These are phyloP conservation scores for Theocolax elegans DNA, from an alignment of 1,140 invertebrate genomes.

Conservation along the genomic window DNA sequence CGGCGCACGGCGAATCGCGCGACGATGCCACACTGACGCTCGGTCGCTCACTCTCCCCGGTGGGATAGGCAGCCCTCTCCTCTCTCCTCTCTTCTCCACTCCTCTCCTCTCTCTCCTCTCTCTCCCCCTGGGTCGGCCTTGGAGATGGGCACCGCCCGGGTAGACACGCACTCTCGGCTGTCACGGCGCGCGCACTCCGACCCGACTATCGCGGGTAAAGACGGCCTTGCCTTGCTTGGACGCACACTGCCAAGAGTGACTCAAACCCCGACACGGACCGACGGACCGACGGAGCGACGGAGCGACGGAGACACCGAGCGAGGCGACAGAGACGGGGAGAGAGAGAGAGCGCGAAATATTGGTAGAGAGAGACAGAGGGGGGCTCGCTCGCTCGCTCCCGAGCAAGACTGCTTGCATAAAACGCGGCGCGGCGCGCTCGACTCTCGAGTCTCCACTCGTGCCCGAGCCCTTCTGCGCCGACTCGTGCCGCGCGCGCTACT, in stretches of 20 bases:
- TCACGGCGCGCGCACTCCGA: constrained; percentile 53
- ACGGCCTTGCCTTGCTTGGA: too few relatives aligned
- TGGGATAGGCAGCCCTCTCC: neutral
- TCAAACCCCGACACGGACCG: too few relatives aligned
- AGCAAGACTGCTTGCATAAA: constrained; percentile 65
- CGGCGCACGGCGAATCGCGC: constrained; percentile 1
- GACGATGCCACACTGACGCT: constrained; percentile 20
- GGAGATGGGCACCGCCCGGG: too few relatives aligned
- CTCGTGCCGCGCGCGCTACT: neutral
- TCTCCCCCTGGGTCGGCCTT: neutral
- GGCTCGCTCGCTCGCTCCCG: constrained; percentile 60
- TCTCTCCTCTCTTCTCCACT: neutral
- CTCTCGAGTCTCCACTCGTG: constrained; percentile 46
- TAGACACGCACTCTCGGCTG: constrained; percentile 29
- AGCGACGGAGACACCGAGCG: too few relatives aligned
- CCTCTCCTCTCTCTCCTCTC: constrained; percentile 33
- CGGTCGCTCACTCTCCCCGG: constrained; percentile 18
- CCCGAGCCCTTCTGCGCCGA: constrained; percentile 40
- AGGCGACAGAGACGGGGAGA: too few relatives aligned
- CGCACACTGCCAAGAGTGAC: too few relatives aligned
- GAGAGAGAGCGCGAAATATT: too few relatives aligned
- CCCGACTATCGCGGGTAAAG: too few relatives aligned
- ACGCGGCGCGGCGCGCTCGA: constrained; percentile 55
- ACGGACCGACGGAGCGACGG: too few relatives aligned
- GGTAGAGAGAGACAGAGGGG: too few relatives aligned